Conservation (phyloP, 1,140 invertebrate species). For the Drosophila azteca region DNA sequence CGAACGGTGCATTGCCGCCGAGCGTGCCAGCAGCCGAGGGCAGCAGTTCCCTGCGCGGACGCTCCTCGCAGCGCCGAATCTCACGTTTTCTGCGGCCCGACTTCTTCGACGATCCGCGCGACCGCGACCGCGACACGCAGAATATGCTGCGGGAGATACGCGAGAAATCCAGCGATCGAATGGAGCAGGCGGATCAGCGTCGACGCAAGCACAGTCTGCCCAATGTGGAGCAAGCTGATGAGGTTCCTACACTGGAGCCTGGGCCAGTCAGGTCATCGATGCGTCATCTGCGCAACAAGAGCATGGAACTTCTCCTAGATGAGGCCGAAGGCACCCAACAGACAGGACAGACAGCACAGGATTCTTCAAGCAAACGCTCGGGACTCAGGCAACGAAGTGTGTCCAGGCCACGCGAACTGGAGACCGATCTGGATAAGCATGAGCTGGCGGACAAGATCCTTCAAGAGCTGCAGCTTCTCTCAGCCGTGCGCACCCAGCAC, state of each 20-base stretch:
- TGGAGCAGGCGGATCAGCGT: constrained; percentile 36
- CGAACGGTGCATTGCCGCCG: constrained; percentile 12
- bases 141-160: constrained; percentile 87
- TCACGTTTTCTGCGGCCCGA: constrained; percentile 90
- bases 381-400: constrained; percentile 49
- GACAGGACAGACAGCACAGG: background rate
- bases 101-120: constrained; percentile 89
- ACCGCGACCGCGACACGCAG: constrained; percentile 88
- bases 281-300: constrained; percentile 75
- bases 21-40: constrained; percentile 36
- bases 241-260: constrained; percentile 7
- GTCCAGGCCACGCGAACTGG: constrained; percentile 61
- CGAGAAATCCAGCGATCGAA: constrained; percentile 84
- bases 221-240: constrained; percentile 48
- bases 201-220: constrained; percentile 73
- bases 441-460: constrained; percentile 77
- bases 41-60: constrained; percentile 80
- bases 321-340: background rate
- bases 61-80: constrained; percentile 85
- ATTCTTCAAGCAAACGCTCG: background rate
- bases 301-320: constrained; percentile 68
- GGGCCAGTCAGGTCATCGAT: constrained; percentile 21
- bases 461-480: constrained; percentile 76
- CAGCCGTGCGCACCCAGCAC: constrained; percentile 54
- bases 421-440: constrained; percentile 63